Evolutionary conservation across 2,797 vertebrate genomes (phyloP), one percentile per base, ranked within the genome.

Genomic region (Microctenopoma steveboyesi): DNA sequence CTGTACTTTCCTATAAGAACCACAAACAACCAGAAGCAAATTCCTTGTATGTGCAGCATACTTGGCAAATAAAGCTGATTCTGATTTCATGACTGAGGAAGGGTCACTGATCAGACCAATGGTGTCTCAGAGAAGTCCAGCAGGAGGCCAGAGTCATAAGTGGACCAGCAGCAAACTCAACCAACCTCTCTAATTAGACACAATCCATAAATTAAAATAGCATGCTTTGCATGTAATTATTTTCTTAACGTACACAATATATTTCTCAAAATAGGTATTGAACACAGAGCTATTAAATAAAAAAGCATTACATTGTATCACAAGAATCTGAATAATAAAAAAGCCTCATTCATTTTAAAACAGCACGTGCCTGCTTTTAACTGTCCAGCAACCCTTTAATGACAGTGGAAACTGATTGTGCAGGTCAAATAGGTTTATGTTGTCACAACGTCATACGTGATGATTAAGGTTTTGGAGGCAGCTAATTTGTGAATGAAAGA

Each of bases 161-260:
- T 42, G 78, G 77, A 82, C 81, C 82, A 85, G 82, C 71, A 68
- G 74, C 75, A 76, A 77, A 65, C 82, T 63, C 69, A 65, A 74
- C 66, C 81, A 77, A 84, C 82, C 85, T 52, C 5, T n/a, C 81
- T 88, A 91, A 92, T 91, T 90, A 91, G 78, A 87, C 60, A 22
- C 66, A 65, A 74, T 79, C 66, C 52, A 74, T 68, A 69, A 30
- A 30, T 33, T 6, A 33, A 33, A 18, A 18, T 18, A 18, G 18
- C 18, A 18, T 18, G 18, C 18, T 18, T 18, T 18, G 18, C 18
- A 28, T 28, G 2, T 28, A 28, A 28, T 5, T 28, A 28, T 28
- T 28, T 18, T 18, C 18, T 18, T 18, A 28, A 28, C 3, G 28
- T 5, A 28, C 3, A 28, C 25, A 12, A 13, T 42, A 63, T 10